Base-by-base conservation (phyloP, 2,888 invertebrate genomes). In the Ecdyonurus torrentis region DNA sequence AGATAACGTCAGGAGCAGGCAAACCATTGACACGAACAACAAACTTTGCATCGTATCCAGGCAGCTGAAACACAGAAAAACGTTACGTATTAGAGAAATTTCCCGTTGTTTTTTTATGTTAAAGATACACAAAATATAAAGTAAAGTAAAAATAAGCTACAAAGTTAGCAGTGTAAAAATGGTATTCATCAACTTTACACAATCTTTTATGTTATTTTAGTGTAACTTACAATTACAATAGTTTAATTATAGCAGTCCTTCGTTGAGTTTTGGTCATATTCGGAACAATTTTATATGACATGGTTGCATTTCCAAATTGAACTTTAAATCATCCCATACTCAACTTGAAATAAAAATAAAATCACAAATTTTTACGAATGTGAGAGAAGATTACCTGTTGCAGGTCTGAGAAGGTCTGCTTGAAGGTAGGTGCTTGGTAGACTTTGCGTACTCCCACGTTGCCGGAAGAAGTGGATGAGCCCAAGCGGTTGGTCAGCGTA, bases 1-100 rank as follows among this genome's bases (percentile, higher is more conserved):
- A 97, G 1, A 82, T 78, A 22, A 96, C 81, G 10, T 91, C 89
- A 0, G 96, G 95, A 58, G 82, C 78, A 0, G 93, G 93, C 2
- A 91, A 81, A 7, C 92, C 92, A 61, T 80, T 82, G 0, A 92
- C 84, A 1, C 89, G 83, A 0, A 88, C 91, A 0, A 86, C 82
- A 74, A 93, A 88, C 70, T 91, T 91, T 1, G 87, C 89, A 74
- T 91, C 90, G 71, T 84, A 83, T 37, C 82, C 83, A 19, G 87
- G 86, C 19, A 89, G 74, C 83, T 88, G 72, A 55, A 66, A 69
- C 64, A 63, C 63, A 65, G 63, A 65, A 70, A 22, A 76, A 72
- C 64, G 66, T 50, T 50, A 50, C 7, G 18, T 50, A 18, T 50
- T 10, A 50, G 50, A 50, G 50, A 50, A 10, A 10, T 50, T 50